Evolutionary conservation across 2,113 vertebrate genomes (phyloP).

Genomic region (rabbit (Oryctolagus cuniculus)): mOryCun1.1 NC_091435.1:60822501-60823000

Average conservation of each 20-base stretch:
- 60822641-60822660: background rate
- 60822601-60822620: constrained; percentile 5
- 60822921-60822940: background rate
- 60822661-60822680: background rate
- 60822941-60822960: background rate
- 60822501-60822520: background rate
- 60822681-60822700: background rate
- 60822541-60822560: background rate
- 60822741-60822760: background rate
- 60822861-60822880: background rate
- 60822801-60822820: background rate
- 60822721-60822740: background rate
- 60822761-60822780: background rate
- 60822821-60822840: background rate
- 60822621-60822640: background rate
- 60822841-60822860: background rate
- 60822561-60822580: background rate
- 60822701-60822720: background rate
- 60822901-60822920: too few species aligned
- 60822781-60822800: background rate
- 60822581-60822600: background rate
- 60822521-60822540: background rate
- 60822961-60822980: background rate
- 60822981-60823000: background rate
- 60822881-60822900: background rate